Evolutionary conservation across 2,888 invertebrate species (phyloP), one percentile per base, ranked within the genome.

Genomic region (Tetanocera ferruginea): DNA sequence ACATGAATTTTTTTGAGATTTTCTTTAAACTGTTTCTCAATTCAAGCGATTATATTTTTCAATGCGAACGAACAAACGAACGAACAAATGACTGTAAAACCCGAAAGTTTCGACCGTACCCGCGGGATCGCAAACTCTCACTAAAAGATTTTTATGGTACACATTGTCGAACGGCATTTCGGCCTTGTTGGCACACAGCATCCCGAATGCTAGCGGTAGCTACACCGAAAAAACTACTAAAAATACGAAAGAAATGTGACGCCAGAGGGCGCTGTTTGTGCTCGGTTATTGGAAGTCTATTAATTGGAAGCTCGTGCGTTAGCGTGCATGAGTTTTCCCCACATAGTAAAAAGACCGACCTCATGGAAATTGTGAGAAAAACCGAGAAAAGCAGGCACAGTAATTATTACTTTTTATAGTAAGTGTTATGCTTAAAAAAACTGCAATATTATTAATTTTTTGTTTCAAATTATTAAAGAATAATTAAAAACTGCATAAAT

Each of bases 121-220:
- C 89, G 88, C 88, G 88, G 89, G 89, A 89, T 89, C 88, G 87
- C 87, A 89, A 89, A 89, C 89, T 89, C 89, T 89, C 89, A 89
- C 89, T 89, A 85, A 89, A 89, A 83, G 83, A 88, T 83, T 88
- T 89, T 88, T 87, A 88, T 88, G 87, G 87, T 89, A 87, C 87
- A 87, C 85, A 83, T 83, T 84, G 82, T 83, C 83, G 83, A 84
- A 80, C 80, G 81, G 75, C 79, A 71, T 57, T 57, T 62, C 73
- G 69, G 60, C 23, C 11, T 60, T 28, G 5, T 60, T 28, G 60
- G 9, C 60, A 60, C 69, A 19, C 75, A 75, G 66, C 75, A 75
- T 66, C 55, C 52, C 52, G 75, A 74, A 62, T 9, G 23, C 23
- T 52, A 25, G 25, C 17, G 51, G 60, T 60, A 43, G 34, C n/a